Percentiles rank a stretch among this genome's conserved stretches.
Conservation (phyloP, 2,113 vertebrate genomes). For the Tapirus terrestris region DNA sequence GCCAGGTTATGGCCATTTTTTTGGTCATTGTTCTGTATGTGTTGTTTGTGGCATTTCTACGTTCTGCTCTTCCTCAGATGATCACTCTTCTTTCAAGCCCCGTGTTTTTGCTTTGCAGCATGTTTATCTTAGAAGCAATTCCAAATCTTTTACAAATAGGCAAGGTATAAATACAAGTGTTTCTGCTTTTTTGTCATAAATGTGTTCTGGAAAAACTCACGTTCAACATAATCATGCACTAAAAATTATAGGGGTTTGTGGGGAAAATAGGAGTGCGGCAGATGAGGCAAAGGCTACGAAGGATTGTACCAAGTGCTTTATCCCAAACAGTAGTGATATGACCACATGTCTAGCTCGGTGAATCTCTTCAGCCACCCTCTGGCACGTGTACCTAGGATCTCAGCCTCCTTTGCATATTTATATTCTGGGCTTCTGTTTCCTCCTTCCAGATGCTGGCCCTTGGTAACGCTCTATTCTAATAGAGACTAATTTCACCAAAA, state of each 20-base stretch:
- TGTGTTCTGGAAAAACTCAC: not conserved
- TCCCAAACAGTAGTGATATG: not conserved
- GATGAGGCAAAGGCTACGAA: not conserved
- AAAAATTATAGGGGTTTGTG: not conserved
- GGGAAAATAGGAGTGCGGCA: not conserved
- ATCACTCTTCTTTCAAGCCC: not conserved
- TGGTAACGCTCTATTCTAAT: not conserved
- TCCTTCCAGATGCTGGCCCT: not conserved
- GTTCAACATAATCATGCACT: not conserved
- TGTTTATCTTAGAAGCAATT: constrained; percentile 24
- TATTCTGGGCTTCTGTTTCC: not conserved
- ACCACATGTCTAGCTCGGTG: not conserved
- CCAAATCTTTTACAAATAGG: constrained; percentile 34
- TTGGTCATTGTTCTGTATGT: not conserved
- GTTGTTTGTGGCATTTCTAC: not conserved
- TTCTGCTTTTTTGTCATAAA: not conserved
- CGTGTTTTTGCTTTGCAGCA: not conserved
- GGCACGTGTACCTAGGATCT: not conserved
- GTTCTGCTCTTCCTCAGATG: not conserved
- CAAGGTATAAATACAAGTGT: not conserved
- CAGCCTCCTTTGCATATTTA: not conserved
- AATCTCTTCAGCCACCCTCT: not conserved
- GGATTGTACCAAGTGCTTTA: not conserved
- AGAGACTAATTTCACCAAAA: not conserved
- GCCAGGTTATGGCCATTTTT: not conserved